Evolutionary conservation across 2,113 vertebrate species (phyloP).

Genomic region (Stictonetta naevosa): DNA sequence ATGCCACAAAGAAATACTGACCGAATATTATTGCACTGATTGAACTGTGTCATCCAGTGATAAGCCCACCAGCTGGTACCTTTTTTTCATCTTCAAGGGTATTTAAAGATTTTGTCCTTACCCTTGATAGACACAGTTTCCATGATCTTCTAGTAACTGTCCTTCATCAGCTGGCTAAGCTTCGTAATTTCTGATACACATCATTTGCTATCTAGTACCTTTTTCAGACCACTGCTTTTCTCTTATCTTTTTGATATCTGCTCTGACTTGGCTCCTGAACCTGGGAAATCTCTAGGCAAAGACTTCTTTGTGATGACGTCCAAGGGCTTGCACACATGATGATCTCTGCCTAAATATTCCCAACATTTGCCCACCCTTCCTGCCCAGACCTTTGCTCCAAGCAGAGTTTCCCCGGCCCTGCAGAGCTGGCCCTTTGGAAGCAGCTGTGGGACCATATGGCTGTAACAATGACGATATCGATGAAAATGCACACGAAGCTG

Average conservation of each 20-base stretch:
- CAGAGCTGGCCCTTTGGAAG: neutral
- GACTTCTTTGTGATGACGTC: neutral
- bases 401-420: neutral
- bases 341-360: neutral
- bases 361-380: accelerated
- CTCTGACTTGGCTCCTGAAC: neutral
- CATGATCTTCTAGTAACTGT: neutral
- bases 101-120: neutral
- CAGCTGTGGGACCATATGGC: neutral
- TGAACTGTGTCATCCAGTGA: neutral
- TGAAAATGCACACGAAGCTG: neutral
- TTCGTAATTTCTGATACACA: neutral
- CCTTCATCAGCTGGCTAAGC: neutral
- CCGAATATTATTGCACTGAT: neutral
- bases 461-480: neutral
- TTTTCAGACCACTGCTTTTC: neutral
- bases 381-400: neutral
- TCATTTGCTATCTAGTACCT: neutral
- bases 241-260: neutral
- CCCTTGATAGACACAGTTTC: neutral
- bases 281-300: neutral
- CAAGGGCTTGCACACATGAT: accelerated
- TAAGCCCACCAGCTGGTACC: neutral
- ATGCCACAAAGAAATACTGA: neutral
- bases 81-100: neutral